A percentile compares a stretch with the other conserved stretches of the same genome.
Conservation (phyloP, 2,797 vertebrate species). For the Pristis pectinata region DNA sequence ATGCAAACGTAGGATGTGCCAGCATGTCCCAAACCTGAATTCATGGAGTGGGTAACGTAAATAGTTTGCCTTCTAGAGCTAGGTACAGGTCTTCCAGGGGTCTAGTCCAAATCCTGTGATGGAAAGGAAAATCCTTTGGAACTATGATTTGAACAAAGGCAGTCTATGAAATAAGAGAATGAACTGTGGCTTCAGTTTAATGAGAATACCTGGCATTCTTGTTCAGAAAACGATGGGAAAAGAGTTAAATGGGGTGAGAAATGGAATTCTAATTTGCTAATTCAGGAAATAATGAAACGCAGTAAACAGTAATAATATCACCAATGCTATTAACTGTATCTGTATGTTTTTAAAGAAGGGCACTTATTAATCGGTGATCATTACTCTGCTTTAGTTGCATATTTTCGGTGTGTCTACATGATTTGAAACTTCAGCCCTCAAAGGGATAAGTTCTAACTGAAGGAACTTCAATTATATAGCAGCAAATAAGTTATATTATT, state of each 20-base stretch:
- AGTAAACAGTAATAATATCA: constrained; percentile 42
- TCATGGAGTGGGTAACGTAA: neutral
- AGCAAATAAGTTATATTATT: neutral
- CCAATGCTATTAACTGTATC: constrained; percentile 48
- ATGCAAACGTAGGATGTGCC: neutral
- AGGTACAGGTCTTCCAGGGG: neutral
- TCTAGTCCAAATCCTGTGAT: neutral
- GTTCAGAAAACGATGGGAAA: constrained; percentile 43
- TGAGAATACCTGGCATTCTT: neutral
- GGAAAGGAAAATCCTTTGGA: neutral
- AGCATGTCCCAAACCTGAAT: neutral
- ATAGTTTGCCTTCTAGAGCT: neutral
- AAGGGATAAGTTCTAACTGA: neutral
- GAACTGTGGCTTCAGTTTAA: neutral
- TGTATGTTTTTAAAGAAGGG: constrained; percentile 43
- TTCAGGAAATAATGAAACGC: constrained; percentile 51
- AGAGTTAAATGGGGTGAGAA: constrained; percentile 44
- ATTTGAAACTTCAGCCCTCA: neutral
- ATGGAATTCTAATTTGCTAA: constrained; percentile 44
- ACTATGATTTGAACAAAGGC: neutral
- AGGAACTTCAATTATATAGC: neutral
- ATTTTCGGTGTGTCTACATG: neutral
- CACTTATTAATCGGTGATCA: constrained; percentile 51
- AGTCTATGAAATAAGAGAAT: neutral
- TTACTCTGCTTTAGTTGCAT: neutral